Base-by-base conservation (phyloP, 1,140 invertebrate genomes). In the Cherax quadricarinatus region DNA sequence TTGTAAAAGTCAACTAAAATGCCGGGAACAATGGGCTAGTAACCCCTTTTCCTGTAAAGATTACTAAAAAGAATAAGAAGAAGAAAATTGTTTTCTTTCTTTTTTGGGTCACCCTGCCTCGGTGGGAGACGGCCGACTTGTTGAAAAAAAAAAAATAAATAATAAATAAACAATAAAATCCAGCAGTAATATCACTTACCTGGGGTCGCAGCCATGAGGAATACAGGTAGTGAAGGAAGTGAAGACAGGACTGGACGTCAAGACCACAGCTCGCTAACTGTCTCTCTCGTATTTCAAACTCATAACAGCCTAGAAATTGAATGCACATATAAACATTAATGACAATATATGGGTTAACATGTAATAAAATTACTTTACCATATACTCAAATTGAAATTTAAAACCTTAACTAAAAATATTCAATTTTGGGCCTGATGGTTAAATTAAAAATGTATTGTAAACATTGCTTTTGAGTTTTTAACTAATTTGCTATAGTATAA, bases 171-270 rank as follows among this genome's bases (percentile, higher is more conserved):
- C 4, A 66, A 21, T 57, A 66, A 18, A 21, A 24, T 53, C 12
- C n/a, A 73, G 30, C 66, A 62, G 21, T 21, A 53, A 51, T 75
- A 24, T n/a, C 4, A 73, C 86, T 95, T 92, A 95, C 95, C 66
- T 95, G 94, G 30, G 96, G 95, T 53, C 96, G 96, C 86, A 97
- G 95, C 97, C 97, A 97, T 66, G 97, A 97, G 0, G 96, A 96
- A 91, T 97, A 98, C 5, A 98, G 96, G 94, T 98, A 98, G 92
- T 98, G 95, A 0, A 98, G 95, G 94, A 98, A 97, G 94, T 97
- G 97, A n/a, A 98, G 94, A 95, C 98, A 98, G 12, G 98, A 98
- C 94, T 97, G 97, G 9, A 98, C 95, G 95, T 98, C 98, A 5
- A 98, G 95, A 2, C 96, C 97, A 86, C 95, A 96, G 21, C 92